These are phyloP conservation scores for Agonum fuliginosum DNA, from an alignment of 2,888 invertebrate genomes.

Conservation along the genomic window DNA sequence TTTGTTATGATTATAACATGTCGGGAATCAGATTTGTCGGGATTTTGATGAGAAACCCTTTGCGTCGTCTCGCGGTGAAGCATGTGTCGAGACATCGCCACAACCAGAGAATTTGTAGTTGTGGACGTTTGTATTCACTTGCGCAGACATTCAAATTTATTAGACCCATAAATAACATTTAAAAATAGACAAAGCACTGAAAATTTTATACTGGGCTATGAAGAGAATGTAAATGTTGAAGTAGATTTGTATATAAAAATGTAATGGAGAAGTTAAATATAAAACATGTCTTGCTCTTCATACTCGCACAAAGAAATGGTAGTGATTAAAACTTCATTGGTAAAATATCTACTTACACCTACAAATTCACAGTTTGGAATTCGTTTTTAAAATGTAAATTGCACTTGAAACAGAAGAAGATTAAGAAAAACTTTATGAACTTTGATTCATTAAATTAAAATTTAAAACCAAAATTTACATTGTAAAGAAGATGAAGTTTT, in stretches of 20 bases:
- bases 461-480: slow-evolving; percentile 13
- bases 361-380: not conserved
- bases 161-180: slow-evolving; percentile 24
- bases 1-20: too few species aligned
- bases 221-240: not conserved
- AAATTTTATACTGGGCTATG: slow-evolving; percentile 8
- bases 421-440: slow-evolving; percentile 13
- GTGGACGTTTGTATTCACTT: slow-evolving; percentile 27
- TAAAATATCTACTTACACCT: too few species aligned
- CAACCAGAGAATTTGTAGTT: slow-evolving; percentile 6
- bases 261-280: not conserved
- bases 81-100: slow-evolving; percentile 15
- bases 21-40: too few species aligned
- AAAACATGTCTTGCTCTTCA: too few species aligned
- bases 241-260: not conserved
- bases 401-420: not conserved
- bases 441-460: slow-evolving; percentile 6
- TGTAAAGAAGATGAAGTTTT: not conserved
- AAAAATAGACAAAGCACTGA: slow-evolving; percentile 28
- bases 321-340: too few species aligned
- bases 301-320: too few species aligned
- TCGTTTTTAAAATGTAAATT: slow-evolving; percentile 6
- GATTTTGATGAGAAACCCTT: too few species aligned
- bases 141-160: slow-evolving; percentile 17
- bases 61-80: not conserved